phyloP scores from a whole-genome alignment of 2,888 invertebrate species.

The Abrostola tripartita region DNA sequence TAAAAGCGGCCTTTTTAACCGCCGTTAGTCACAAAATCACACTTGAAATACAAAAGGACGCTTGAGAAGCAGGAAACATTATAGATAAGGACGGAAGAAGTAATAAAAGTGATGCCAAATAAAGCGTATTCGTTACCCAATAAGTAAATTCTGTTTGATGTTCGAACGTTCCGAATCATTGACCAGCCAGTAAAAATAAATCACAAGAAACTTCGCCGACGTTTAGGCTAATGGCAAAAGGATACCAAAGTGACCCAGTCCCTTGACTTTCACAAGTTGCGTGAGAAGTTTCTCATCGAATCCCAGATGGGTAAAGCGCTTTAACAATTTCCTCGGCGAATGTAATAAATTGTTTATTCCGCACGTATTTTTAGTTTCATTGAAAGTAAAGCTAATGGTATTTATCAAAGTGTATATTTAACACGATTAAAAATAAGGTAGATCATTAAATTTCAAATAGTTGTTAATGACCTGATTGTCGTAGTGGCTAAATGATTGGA shows the following conservation, averaged over 20 bases:
- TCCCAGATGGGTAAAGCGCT: slow-evolving; percentile 39
- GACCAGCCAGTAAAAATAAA: slow-evolving; percentile 29
- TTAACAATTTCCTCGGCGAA: slow-evolving; percentile 36
- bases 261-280: slow-evolving; percentile 35
- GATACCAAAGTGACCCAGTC: slow-evolving; percentile 40
- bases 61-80: not conserved
- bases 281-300: slow-evolving; percentile 39
- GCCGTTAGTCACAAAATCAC: not conserved
- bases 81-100: not conserved
- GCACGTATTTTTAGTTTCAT: slow-evolving; percentile 1
- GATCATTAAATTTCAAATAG: no score
- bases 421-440: no score
- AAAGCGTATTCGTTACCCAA: slow-evolving; percentile 8
- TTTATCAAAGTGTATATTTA: no score
- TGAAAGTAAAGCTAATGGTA: no score
- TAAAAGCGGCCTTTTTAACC: no score
- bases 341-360: not conserved
- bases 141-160: slow-evolving; percentile 17
- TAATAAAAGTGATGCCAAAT: not conserved
- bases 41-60: not conserved
- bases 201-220: slow-evolving; percentile 34
- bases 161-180: slow-evolving; percentile 27
- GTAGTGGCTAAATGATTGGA: no score
- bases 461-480: no score
- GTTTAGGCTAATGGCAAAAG: slow-evolving; percentile 45